A percentile compares a stretch with the other conserved stretches of the same genome.
These are phyloP conservation scores for Lepidurus couesii DNA, from an alignment of 1,140 invertebrate genomes.

Conservation along the genomic window DNA sequence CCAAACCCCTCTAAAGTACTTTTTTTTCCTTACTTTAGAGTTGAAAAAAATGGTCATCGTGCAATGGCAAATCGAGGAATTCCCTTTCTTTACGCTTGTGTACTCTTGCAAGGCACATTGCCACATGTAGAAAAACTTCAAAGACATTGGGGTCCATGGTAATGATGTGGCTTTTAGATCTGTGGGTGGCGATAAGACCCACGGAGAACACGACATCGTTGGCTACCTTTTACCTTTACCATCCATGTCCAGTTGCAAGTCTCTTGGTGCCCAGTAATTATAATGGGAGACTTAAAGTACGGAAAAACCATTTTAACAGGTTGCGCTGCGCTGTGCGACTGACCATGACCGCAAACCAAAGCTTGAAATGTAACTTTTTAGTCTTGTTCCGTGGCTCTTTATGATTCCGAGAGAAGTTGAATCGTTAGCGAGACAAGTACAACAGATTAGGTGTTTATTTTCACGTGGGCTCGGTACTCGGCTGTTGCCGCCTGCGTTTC, in stretches of 20 bases:
- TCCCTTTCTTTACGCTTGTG: not conserved
- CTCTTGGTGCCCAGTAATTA: not conserved
- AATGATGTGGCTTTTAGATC: constrained; percentile 19
- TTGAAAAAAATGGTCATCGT: not conserved
- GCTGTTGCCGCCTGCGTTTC: not conserved
- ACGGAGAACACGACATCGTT: not conserved
- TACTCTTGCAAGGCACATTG: not conserved
- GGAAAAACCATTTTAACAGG: not conserved
- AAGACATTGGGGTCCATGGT: not conserved
- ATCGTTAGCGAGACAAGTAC: not conserved
- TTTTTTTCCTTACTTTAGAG: constrained; percentile 2
- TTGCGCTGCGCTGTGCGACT: not conserved
- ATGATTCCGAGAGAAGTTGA: not conserved
- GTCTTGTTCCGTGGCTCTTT: not conserved
- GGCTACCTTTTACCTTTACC: not conserved
- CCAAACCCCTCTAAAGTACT: constrained; percentile 1
- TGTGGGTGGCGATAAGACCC: constrained; percentile 16
- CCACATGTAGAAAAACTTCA: not conserved
- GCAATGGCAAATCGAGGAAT: not conserved
- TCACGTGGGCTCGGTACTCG: not conserved
- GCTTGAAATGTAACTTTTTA: constrained; percentile 10
- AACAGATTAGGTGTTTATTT: not conserved
- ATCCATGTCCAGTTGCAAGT: not conserved
- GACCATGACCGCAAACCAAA: not conserved
- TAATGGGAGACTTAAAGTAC: not conserved